Evolutionary conservation across 2,113 vertebrate genomes (phyloP), one percentile per base, ranked within the genome.

Genomic region (Scatophagus argus): DNA sequence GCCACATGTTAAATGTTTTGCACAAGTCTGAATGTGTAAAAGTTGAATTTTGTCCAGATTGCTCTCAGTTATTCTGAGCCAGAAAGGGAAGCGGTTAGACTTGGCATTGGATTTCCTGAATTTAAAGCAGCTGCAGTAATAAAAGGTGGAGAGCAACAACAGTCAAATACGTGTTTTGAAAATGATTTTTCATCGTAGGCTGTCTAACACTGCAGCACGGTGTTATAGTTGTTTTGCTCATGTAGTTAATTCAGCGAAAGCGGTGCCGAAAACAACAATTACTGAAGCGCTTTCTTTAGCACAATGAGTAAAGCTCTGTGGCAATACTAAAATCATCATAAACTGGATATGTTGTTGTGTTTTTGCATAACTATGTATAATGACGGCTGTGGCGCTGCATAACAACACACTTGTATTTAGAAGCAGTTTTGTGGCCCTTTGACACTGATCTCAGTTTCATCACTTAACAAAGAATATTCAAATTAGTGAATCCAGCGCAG

Each of bases 321-420:
- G 60, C 59, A 32, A 62, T 49, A 52, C 63, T 77, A 21, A 66
- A 78, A 74, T 62, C 29, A 62, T 38, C 38, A 62, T 46, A 41
- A 77, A 65, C 74, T 79, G 66, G 31, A 76, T 62, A 58, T 59
- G 41, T 16, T 59, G 41, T 16, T 31, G 21, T 29, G 34, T 44
- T 77, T 74, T 54, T 68, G 73, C 43, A 72, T 29, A 61, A 75
- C 51, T 65, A 51, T 32, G 52, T 63, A 38, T 68, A 62, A 81
- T 56, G 61, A 74, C 3, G 1, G 27, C 27, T 82, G 61, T 67
- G 76, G 73, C 59, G 4, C 31, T 16, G 54, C 47, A 31, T 25
- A 73, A 34, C 43, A 55, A 54, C 27, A 25, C 14, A 6, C 12
- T 19, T 60, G 51, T 46, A 44, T 75, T 70, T 41, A 69, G 64